Base-by-base conservation (phyloP, 1,140 invertebrate species). In the Hestina assimilis region DNA sequence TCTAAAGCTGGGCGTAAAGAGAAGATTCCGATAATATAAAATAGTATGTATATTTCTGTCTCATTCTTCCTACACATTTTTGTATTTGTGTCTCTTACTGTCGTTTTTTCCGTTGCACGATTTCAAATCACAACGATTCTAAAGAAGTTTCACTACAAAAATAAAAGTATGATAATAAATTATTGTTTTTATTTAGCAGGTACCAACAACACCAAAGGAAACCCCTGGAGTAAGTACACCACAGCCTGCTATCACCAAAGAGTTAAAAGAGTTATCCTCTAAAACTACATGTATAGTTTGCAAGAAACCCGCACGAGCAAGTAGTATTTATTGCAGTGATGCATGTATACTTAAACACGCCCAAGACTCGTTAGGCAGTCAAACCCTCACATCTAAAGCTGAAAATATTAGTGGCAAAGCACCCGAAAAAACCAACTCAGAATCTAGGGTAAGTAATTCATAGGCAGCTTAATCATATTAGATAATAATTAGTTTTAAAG, bases 301-400 rank as follows among this genome's bases (percentile, higher is more conserved):
- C 69, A 94, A 94, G 72, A 94, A 93, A 71, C 81, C 92, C 64
- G 90, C 93, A 0, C 86, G 93, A 63, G 79, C 90, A 59, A 92
- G 91, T 66, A 92, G 94, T 45, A 93, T 97, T 85, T 98, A 97
- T 83, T 98, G 97, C 75, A 95, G 95, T 63, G 94, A 96, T 70
- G 90, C 91, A 7, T 98, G 97, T 75, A 96, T 98, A 68, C 88
- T 94, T 29, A 93, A 93, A 59, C 95, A 97, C 88, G 95, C 95
- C 0, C 92, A 95, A 65, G 93, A 94, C 54, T 93, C 94, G 0
- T 76, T 94, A 4, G 87, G 85, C 6, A 89, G 79, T 59, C 89
- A 89, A 21, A 82, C 83, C 57, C 61, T 80, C 19, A 59, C 72
- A 14, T 57, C 41, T 7, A 87, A 84, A 69, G 23, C 47, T 45